These are phyloP conservation scores for Platygyra sinensis DNA, from an alignment of 64 coral and sea anemone genomes.

Conservation along the genomic window DNA sequence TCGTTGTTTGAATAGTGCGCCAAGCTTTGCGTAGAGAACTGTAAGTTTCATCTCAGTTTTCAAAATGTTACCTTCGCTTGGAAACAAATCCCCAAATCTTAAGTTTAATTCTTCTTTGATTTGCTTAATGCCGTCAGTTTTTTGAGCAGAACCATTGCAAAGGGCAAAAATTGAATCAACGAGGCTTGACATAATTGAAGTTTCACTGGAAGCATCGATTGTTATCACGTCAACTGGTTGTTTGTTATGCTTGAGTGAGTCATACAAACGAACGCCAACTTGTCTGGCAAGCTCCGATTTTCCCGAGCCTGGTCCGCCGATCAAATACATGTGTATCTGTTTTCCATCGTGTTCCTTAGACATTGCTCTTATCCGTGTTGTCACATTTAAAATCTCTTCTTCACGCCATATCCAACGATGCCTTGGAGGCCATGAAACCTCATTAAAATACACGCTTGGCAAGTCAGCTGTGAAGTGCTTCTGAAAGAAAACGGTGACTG, in stretches of 20 bases:
- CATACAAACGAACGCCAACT: conserved; percentile 62
- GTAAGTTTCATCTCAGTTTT: conserved; percentile 52
- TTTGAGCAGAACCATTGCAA: conserved; percentile 5
- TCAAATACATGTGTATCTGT: conserved; percentile 70
- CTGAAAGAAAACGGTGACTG: background rate
- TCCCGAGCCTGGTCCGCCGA: conserved; percentile 74
- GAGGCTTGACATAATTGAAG: conserved; percentile 73
- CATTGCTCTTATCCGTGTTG: no score
- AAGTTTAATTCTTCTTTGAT: conserved; percentile 74
- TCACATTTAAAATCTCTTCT: no score
- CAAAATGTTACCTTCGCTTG: conserved; percentile 35
- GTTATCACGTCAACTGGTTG: conserved; percentile 78
- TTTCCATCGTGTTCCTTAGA: conserved; percentile 33
- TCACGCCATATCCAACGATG: no score
- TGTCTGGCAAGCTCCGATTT: conserved; percentile 85
- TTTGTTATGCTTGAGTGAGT: conserved; percentile 5
- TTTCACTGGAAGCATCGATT: conserved; percentile 49
- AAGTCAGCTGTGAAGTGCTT: background rate
- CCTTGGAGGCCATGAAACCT: conserved; percentile 50
- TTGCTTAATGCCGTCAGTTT: conserved; percentile 52
- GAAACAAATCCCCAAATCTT: conserved; percentile 61
- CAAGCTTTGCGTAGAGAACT: conserved; percentile 55
- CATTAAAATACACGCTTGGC: conserved; percentile 14
- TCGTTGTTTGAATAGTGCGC: conserved; percentile 43
- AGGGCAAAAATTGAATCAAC: conserved; percentile 56